These are phyloP conservation scores for Litoditis marina DNA, from an alignment of 2,888 invertebrate species.

Conservation along the genomic window DNA sequence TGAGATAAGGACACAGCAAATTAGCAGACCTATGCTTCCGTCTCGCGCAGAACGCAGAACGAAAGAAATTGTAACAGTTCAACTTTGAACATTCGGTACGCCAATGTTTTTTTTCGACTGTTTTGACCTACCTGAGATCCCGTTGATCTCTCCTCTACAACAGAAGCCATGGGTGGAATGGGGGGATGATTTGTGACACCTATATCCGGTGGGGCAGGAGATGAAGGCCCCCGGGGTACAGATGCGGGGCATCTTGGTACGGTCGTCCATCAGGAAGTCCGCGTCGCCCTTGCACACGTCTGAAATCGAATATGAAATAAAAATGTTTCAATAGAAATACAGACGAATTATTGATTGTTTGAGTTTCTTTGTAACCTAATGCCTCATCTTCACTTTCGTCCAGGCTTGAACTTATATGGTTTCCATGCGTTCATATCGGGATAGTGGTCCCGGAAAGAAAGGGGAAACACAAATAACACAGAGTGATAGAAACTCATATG, in stretches of 20 bases:
- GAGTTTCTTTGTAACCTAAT: neutral
- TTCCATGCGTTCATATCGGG: too few species aligned
- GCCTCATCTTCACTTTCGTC: neutral
- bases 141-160: constrained; percentile 53
- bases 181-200: constrained; percentile 40
- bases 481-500: too few species aligned
- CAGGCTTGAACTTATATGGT: too few species aligned
- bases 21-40: too few species aligned
- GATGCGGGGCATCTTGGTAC: constrained; percentile 52
- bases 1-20: too few species aligned
- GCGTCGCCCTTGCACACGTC: constrained; percentile 52
- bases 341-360: neutral
- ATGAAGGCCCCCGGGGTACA: constrained; percentile 56
- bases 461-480: too few species aligned
- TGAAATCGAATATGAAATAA: constrained; percentile 19
- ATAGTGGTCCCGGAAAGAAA: too few species aligned
- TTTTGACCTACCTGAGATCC: constrained; percentile 36
- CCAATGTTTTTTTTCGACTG: too few species aligned
- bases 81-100: too few species aligned
- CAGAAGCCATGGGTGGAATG: constrained; percentile 47
- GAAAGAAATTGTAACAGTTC: too few species aligned
- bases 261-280: constrained; percentile 54
- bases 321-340: neutral
- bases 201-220: constrained; percentile 51
- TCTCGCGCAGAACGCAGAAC: too few species aligned